A percentile compares a stretch with the other conserved stretches of the same genome.
Evolutionary conservation across 2,888 invertebrate genomes (phyloP).

Genomic region (Pandemis corylana): DNA sequence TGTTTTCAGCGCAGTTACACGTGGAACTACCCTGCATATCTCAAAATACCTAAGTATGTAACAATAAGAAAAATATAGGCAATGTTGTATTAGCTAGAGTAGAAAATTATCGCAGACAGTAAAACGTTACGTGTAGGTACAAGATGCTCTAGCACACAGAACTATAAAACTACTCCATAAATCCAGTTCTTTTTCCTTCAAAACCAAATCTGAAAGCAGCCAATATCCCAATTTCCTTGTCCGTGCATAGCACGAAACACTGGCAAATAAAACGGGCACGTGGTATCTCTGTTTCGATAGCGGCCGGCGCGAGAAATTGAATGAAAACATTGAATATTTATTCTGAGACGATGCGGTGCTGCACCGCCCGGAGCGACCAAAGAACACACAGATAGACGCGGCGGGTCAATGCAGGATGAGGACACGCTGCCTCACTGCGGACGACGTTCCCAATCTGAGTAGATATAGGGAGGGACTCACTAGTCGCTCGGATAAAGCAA

Average conservation of each 20-base stretch:
- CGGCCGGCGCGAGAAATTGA: conserved; percentile 68
- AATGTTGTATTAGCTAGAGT: too few species aligned
- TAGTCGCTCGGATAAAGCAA: too few species aligned
- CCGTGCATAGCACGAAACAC: conserved; percentile 6
- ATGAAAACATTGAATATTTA: conserved; percentile 83
- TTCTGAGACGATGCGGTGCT: conserved; percentile 68
- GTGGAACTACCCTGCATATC: too few species aligned
- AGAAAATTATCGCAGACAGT: too few species aligned
- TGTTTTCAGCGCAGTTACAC: too few species aligned
- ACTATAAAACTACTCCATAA: not conserved
- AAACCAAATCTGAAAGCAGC: not conserved
- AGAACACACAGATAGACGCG: conserved; percentile 7
- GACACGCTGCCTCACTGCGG: not conserved
- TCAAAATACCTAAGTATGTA: too few species aligned
- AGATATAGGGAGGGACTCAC: too few species aligned
- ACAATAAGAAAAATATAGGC: too few species aligned
- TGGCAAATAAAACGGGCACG: conserved; percentile 35
- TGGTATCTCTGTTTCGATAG: conserved; percentile 60
- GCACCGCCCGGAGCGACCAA: conserved; percentile 53
- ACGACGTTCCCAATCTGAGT: not conserved
- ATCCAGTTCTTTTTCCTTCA: not conserved
- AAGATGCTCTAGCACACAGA: too few species aligned
- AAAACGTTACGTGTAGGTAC: too few species aligned
- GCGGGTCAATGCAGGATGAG: not conserved
- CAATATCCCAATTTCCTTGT: conserved; percentile 2